phyloP scores from a whole-genome alignment of 2,888 invertebrate genomes.

The Branchipolynoe longqiensis region DNA sequence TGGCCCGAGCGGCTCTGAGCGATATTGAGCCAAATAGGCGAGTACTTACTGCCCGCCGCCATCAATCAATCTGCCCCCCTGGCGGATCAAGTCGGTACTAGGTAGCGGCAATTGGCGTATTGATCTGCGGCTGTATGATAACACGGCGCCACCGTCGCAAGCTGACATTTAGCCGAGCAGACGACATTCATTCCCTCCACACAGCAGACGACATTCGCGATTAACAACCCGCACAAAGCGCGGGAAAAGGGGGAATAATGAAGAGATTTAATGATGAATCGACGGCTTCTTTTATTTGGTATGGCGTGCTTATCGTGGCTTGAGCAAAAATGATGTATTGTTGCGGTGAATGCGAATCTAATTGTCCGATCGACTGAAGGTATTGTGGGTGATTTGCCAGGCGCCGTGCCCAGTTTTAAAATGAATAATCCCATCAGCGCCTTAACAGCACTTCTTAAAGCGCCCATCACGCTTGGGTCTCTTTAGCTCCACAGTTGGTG shows the following conservation, averaged over 20 bases:
- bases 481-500: no score
- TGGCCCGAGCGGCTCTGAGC: slow-evolving; percentile 45
- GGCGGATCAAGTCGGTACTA: slow-evolving; percentile 49
- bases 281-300: background rate
- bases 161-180: slow-evolving; percentile 21
- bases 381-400: no score
- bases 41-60: slow-evolving; percentile 46
- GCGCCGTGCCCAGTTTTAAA: no score
- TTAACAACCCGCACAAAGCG: slow-evolving; percentile 1
- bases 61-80: slow-evolving; percentile 52
- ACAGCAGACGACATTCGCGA: background rate
- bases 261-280: slow-evolving; percentile 10
- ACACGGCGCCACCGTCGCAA: background rate
- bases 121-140: slow-evolving; percentile 30
- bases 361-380: background rate
- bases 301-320: background rate
- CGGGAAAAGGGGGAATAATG: slow-evolving; percentile 5
- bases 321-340: background rate
- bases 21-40: slow-evolving; percentile 46
- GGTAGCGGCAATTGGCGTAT: slow-evolving; percentile 47
- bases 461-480: no score
- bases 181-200: background rate
- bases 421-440: no score
- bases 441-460: no score
- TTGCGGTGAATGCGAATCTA: background rate